Evolutionary conservation across 2,797 vertebrate genomes (phyloP), one percentile per base, ranked within the genome.

Genomic region (Balearica regulorum): DNA sequence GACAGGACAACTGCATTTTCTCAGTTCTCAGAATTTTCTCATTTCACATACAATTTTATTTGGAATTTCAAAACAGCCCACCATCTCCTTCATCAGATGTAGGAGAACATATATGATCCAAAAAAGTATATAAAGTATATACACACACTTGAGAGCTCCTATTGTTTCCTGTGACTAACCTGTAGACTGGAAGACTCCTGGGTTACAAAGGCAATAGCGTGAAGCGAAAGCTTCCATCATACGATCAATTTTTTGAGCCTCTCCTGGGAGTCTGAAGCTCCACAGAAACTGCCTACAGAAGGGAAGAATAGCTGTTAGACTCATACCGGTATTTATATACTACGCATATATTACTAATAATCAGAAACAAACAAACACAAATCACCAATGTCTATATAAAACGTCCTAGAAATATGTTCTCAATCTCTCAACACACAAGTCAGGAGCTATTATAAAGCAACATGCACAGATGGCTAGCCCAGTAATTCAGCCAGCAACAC

Each of bases 221-320:
- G 99, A 99, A 57, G 99, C 99, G 55, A 99, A 99, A 18, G 99
- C 98, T 98, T 99, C 99, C 99, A 99, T 99, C 99, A 99, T 99
- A 29, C 99, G 98, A 93, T 99, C 99, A 19, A 99, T 99, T 97
- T 99, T 99, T 97, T 99, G 99, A n/a, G 99, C 99, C 97, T 99
- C 99, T 60, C 99, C 99, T 0, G 99, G 99, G 89, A 99, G 98
- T 78, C 99, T 98, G 96, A 99, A 99, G 97, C 99, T 99, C 99
- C 99, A 99, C 60, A 99, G 98, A 98, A 99, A 99, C 97, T 99
- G 99, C 97, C 99, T 99, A 96, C 20, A 95, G 77, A 92, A 95
- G 69, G 92, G 88, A 94, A 51, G 33, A 71, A 69, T 0, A 79
- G 65, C 17, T 39, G 29, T 89, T 35, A 94, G 65, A 89, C 17